Base-by-base conservation (phyloP, 2,888 invertebrate species). In the Anorthoa munda region DNA sequence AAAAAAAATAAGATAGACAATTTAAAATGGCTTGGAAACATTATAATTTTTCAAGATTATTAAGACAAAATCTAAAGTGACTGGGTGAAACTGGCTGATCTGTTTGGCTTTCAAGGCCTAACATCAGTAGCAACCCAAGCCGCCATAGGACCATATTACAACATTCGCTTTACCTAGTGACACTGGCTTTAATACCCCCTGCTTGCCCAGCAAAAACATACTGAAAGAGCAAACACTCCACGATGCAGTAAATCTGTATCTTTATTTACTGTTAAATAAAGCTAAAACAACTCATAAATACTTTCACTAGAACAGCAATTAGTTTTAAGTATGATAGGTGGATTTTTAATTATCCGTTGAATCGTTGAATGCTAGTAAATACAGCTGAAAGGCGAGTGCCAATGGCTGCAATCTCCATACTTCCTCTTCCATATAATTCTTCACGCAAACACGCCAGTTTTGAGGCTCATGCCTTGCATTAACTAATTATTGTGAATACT, bases 371-470 rank as follows among this genome's bases (percentile, higher is more conserved):
- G 81, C 78, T 21, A 68, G 60, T 81, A 81, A 81, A 72, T 69
- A 72, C n/a, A 74, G 53, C 69, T 74, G 74, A 75, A 82, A 61
- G 51, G 26, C n/a, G 51, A 71, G 71, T 81, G 67, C 72, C 83
- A 80, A 72, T 77, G 69, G 59, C 50, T 77, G 77, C 74, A 76
- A 82, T 85, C 85, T 84, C 48, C 23, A 45, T 45, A 60, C 77
- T 84, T 85, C 85, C 82, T 70, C 82, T 84, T 84, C 74, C 82
- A 80, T 75, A 80, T 76, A 73, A 71, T 78, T 76, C 58, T 82
- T 80, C 85, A 84, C 80, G 85, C 72, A 58, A 84, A 66, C 84
- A 84, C 85, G 82, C 85, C 59, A 84, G 58, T 66, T 64, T 53
- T 2, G 39, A 72, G 46, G 51, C 56, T 63, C 53, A 18, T 66